Base-by-base conservation (phyloP, 2,888 invertebrate genomes). In the Cheilosia vernalis region DNA sequence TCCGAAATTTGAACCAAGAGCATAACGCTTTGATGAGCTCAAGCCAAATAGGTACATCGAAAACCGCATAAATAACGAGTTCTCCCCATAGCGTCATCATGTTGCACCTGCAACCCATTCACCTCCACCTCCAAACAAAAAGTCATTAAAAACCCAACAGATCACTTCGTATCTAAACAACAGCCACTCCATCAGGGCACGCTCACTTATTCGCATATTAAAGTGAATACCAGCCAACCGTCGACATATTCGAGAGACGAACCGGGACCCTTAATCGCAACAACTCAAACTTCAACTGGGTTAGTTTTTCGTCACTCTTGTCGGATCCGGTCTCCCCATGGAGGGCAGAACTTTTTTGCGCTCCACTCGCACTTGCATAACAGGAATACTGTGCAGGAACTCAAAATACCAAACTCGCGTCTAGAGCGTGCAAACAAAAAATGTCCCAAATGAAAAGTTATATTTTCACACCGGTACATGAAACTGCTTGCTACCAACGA, bases 401-500 rank as follows among this genome's bases (percentile, higher is more conserved):
- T 40, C 58, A 55, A 70, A 76, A 76, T 76, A 44, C 24, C 56
- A 53, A 53, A 51, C 51, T 55, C 42, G 27, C 49, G 42, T 44
- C 42, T 30, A 47, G 27, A 47, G 51, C 58, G 15, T 51, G 21
- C 21, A 53, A 47, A 64, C 72, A 82, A 64, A 70, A 63, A 42
- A 37, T n/a, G 30, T 6, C 49, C 30, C 27, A 44, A 84, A 84
- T 84, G 69, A 64, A 74, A 84, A 84, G 79, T 84, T 84, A 79
- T 74, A 84, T 74, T 84, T 79, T 53, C 69, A 79, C 69, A 74
- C 67, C 69, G 44, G 17, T 58, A 69, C 53, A 69, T 74, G 84
- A 79, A 84, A 42, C 67, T 67, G 51, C 55, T 69, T 33, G 60
- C 37, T 69, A 44, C 42, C n/a, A 58, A 60, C 73, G 69, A 40